These are phyloP conservation scores for Microcebus jonahi DNA, from an alignment of 2,113 vertebrate genomes.

Conservation along the genomic window DNA sequence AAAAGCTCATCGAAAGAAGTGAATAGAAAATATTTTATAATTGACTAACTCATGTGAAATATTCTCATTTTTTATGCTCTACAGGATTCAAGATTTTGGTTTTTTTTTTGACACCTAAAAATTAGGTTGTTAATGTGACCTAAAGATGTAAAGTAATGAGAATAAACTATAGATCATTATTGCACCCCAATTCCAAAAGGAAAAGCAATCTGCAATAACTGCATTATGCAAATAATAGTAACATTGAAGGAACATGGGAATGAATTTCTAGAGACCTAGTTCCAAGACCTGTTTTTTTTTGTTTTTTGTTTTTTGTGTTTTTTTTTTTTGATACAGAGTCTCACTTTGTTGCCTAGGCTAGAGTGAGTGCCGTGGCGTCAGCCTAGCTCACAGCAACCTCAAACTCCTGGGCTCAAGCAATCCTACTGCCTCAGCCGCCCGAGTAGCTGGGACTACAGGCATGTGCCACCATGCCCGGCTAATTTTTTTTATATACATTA, in stretches of 20 bases:
- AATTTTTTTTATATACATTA: no score
- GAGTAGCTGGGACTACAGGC: no score
- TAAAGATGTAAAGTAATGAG: neutral
- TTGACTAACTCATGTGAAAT: neutral
- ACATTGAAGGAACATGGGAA: neutral
- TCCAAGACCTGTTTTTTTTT: neutral
- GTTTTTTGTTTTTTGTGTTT: no score
- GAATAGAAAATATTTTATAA: neutral
- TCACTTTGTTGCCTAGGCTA: no score
- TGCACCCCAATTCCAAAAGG: neutral
- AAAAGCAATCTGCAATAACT: neutral
- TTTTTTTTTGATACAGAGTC: no score
- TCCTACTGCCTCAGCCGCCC: no score
- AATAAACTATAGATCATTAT: neutral
- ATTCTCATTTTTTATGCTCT: neutral
- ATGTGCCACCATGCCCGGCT: no score
- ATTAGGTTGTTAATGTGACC: neutral
- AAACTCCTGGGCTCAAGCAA: no score
- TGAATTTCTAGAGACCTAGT: neutral
- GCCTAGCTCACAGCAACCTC: no score
- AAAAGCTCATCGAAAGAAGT: neutral
- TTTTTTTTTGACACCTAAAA: slow-evolving; percentile 19
- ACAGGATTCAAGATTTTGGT: neutral
- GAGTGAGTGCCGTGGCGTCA: no score
- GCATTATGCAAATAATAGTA: neutral